These are phyloP conservation scores for Drosophila peninsularis DNA, from an alignment of 2,888 invertebrate genomes.

Conservation along the genomic window DNA sequence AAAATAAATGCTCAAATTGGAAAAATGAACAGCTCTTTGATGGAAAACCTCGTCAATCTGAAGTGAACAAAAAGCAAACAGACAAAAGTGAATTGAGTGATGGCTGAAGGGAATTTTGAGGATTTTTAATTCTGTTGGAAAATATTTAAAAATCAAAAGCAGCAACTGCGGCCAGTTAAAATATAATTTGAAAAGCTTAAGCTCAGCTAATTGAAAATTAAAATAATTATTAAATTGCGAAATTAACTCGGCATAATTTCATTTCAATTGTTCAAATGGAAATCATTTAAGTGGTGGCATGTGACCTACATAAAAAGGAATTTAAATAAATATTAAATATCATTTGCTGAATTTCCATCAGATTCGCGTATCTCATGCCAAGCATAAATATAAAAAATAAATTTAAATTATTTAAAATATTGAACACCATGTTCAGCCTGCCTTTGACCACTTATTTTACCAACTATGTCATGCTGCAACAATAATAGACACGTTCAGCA, in stretches of 20 bases:
- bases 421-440: not conserved
- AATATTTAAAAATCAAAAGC: not conserved
- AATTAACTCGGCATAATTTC: not conserved
- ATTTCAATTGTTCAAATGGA: not conserved
- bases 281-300: not conserved
- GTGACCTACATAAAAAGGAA: not conserved
- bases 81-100: constrained; percentile 12
- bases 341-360: too few species aligned
- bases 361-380: too few species aligned
- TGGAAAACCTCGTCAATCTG: constrained; percentile 32
- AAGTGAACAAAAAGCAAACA: constrained; percentile 35
- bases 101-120: constrained; percentile 10
- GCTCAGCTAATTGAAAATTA: not conserved
- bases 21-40: constrained; percentile 53
- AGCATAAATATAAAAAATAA: too few species aligned
- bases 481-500: not conserved
- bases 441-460: too few species aligned
- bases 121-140: constrained; percentile 12
- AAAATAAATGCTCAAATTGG: constrained; percentile 27
- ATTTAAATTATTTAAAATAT: too few species aligned
- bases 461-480: not conserved
- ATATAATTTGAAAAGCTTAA: not conserved
- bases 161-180: not conserved
- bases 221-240: not conserved
- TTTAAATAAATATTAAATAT: not conserved